Evolutionary conservation across 2,888 invertebrate species (phyloP).

Genomic region (Lepetodrilus schrolli): DNA sequence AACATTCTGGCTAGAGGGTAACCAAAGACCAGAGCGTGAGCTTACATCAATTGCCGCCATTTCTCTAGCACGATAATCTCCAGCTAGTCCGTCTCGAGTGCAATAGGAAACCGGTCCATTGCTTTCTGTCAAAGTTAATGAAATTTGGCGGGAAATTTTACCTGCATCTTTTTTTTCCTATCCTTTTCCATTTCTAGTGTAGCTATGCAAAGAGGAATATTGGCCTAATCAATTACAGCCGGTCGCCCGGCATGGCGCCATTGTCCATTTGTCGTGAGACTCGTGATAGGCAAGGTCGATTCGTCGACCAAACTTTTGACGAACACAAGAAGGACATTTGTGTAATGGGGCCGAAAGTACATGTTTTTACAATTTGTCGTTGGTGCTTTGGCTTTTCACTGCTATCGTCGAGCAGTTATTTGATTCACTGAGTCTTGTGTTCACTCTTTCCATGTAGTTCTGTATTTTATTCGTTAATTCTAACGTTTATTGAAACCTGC

Average conservation of each 20-base stretch:
- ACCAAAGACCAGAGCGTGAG: constrained; percentile 19
- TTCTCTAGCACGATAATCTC: neutral
- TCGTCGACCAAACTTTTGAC: neutral
- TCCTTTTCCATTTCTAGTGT: constrained; percentile 3
- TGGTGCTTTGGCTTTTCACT: neutral
- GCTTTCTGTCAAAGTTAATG: constrained; percentile 21
- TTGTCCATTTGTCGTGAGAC: neutral
- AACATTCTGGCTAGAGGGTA: constrained; percentile 12
- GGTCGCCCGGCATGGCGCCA: neutral
- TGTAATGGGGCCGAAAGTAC: neutral
- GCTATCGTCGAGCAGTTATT: too few relatives aligned
- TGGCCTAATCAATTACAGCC: constrained; percentile 16
- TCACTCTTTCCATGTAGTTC: too few relatives aligned
- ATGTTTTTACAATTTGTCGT: constrained; percentile 9
- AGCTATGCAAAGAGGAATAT: neutral
- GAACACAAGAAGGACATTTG: neutral
- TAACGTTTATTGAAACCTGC: too few relatives aligned
- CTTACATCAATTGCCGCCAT: constrained; percentile 24
- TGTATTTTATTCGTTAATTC: too few relatives aligned
- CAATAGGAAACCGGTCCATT: constrained; percentile 9
- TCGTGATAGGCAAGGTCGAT: neutral
- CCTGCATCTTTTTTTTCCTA: neutral
- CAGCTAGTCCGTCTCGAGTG: constrained; percentile 4
- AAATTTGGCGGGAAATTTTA: constrained; percentile 24
- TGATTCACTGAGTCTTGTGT: too few relatives aligned